Conservation (phyloP, 2,888 invertebrate species). For the Cosmorhoe ocellata region DNA sequence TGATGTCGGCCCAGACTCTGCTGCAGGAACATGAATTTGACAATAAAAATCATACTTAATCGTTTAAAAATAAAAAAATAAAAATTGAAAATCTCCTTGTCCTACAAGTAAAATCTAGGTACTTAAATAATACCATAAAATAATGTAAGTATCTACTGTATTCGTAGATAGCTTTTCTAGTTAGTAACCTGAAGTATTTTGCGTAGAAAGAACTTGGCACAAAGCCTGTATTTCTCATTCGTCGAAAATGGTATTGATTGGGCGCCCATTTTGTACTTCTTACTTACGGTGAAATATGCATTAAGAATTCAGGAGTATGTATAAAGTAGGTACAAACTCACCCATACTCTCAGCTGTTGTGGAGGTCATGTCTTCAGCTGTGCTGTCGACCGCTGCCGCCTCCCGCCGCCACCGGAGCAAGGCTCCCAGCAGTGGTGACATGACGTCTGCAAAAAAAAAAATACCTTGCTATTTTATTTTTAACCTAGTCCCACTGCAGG, state of each 20-base stretch:
- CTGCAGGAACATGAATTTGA: conserved; percentile 20
- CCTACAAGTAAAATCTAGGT: no score
- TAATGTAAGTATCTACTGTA: no score
- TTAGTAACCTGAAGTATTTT: background rate
- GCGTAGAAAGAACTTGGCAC: conserved; percentile 1
- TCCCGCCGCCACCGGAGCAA: conserved; percentile 75
- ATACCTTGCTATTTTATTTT: background rate
- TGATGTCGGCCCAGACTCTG: conserved; percentile 37
- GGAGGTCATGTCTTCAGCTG: conserved; percentile 32
- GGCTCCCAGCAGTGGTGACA: conserved; percentile 66
- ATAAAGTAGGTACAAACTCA: no score
- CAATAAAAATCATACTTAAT: no score
- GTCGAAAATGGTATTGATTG: conserved; percentile 1
- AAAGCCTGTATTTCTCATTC: background rate
- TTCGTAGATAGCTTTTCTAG: no score
- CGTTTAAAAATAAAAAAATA: no score
- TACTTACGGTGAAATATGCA: no score
- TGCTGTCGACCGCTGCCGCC: conserved; percentile 34
- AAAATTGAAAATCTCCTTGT: no score
- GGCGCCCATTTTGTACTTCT: no score
- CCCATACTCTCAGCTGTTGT: conserved; percentile 25
- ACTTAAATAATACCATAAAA: no score
- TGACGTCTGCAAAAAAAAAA: conserved; percentile 42
- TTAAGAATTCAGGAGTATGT: background rate
- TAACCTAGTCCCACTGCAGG: no score